Percentiles rank a stretch among this genome's conserved stretches.
Evolutionary conservation across 2,113 vertebrate species (phyloP).

Genomic region (Eulemur rufifrons): DNA sequence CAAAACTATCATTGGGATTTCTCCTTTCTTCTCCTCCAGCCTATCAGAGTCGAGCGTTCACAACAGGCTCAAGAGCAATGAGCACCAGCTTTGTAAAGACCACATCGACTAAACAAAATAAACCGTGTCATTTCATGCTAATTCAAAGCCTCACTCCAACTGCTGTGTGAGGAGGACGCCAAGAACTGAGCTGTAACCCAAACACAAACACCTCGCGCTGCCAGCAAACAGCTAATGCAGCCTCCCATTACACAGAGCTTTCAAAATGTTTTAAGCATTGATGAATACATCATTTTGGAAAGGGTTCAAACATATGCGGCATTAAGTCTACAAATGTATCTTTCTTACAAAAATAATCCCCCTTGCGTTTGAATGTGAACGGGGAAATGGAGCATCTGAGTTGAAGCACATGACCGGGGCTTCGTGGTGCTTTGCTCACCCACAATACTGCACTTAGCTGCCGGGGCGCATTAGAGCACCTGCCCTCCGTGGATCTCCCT

Average conservation of each 20-base stretch:
- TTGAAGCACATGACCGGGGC: rapidly evolving
- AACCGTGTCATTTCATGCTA: constrained; percentile 66
- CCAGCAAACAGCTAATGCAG: constrained; percentile 61
- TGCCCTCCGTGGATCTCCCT: background rate
- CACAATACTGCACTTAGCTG: rapidly evolving
- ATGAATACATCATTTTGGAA: constrained; percentile 73
- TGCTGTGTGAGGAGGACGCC: constrained; percentile 53
- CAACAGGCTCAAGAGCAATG: constrained; percentile 7
- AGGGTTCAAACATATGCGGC: constrained; percentile 67
- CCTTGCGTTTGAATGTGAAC: background rate
- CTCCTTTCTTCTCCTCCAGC: constrained; percentile 35
- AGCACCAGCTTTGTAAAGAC: constrained; percentile 53
- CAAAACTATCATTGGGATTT: constrained; percentile 31
- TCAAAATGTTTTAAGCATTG: constrained; percentile 69
- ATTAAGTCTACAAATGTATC: constrained; percentile 58
- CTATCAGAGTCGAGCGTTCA: constrained; percentile 39
- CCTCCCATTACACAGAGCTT: constrained; percentile 60
- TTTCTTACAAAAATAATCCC: constrained; percentile 49
- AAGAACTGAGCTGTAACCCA: constrained; percentile 71
- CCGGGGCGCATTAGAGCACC: background rate
- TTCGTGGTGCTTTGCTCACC: rapidly evolving
- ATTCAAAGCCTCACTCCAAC: constrained; percentile 64
- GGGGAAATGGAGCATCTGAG: background rate
- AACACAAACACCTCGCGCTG: constrained; percentile 61
- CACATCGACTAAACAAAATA: constrained; percentile 61